These are phyloP conservation scores for Drosophila heteroneura DNA, from an alignment of 2,888 invertebrate species.

Conservation along the genomic window DNA sequence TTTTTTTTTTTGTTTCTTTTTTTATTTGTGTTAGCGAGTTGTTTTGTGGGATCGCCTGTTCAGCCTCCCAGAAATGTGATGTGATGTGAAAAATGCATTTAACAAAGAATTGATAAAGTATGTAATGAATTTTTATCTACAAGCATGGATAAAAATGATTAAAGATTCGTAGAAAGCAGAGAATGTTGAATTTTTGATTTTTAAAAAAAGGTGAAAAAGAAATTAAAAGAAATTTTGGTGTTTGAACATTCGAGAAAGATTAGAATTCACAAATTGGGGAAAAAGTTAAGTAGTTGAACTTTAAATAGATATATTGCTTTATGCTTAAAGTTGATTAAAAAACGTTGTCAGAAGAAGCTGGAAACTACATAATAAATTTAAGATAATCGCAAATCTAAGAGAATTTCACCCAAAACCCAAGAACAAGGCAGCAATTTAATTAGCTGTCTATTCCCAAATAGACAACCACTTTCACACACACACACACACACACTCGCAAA, in stretches of 20 bases:
- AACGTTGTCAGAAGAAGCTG: slow-evolving; percentile 14
- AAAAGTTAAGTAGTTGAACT: background rate
- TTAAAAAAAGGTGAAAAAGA: background rate
- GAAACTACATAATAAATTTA: background rate
- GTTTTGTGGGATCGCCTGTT: slow-evolving; percentile 25
- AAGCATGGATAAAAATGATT: slow-evolving; percentile 25
- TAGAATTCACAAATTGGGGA: background rate
- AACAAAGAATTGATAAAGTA: slow-evolving; percentile 27
- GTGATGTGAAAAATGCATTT: slow-evolving; percentile 31
- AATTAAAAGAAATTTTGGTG: background rate
- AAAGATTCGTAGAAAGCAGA: slow-evolving; percentile 35
- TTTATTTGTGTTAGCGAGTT: background rate
- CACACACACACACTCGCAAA: background rate
- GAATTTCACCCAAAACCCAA: background rate
- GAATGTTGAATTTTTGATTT: background rate
- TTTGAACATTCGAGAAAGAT: background rate
- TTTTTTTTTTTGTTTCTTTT: background rate
- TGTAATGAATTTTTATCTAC: slow-evolving; percentile 38
- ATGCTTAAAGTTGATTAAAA: background rate
- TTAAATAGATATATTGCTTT: background rate
- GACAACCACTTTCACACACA: slow-evolving; percentile 20
- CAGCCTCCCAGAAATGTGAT: slow-evolving; percentile 13
- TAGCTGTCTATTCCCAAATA: slow-evolving; percentile 13
- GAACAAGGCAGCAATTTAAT: slow-evolving; percentile 36
- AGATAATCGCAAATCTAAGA: background rate